Evolutionary conservation across 2,113 vertebrate genomes (phyloP).

Genomic region (Syngnathus scovelli): DNA sequence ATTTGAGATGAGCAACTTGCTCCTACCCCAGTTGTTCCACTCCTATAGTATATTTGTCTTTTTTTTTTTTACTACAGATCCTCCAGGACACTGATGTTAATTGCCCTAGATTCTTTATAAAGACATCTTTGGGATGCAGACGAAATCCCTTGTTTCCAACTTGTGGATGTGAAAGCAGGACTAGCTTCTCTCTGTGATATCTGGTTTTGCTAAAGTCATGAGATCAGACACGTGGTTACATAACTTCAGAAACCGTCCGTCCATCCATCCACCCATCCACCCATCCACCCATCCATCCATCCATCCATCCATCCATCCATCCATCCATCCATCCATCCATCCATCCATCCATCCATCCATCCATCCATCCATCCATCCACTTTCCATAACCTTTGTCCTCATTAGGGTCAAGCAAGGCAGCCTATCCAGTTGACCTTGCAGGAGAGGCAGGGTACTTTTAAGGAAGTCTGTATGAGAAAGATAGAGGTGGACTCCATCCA

Average conservation of each 20-base stretch:
- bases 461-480: too few species aligned
- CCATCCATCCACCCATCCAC: too few species aligned
- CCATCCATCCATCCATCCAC: too few species aligned
- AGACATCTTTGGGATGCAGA: constrained; percentile 54
- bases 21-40: constrained; percentile 11
- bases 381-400: background rate
- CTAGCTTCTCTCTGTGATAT: constrained; percentile 7
- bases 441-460: background rate
- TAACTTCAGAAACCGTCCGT: background rate
- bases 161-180: constrained; percentile 25
- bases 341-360: too few species aligned
- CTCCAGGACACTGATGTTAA: constrained; percentile 50
- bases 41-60: background rate
- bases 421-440: background rate
- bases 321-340: too few species aligned
- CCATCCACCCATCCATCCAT: background rate
- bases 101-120: constrained; percentile 58
- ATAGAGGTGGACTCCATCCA: background rate
- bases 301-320: background rate
- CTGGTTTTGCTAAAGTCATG: background rate
- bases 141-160: constrained; percentile 30
- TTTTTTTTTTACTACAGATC: constrained; percentile 28
- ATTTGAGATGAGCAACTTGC: constrained; percentile 7
- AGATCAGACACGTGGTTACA: background rate
- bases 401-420: background rate